Conservation (phyloP, 2,113 vertebrate species). For the Galbula dea region DNA sequence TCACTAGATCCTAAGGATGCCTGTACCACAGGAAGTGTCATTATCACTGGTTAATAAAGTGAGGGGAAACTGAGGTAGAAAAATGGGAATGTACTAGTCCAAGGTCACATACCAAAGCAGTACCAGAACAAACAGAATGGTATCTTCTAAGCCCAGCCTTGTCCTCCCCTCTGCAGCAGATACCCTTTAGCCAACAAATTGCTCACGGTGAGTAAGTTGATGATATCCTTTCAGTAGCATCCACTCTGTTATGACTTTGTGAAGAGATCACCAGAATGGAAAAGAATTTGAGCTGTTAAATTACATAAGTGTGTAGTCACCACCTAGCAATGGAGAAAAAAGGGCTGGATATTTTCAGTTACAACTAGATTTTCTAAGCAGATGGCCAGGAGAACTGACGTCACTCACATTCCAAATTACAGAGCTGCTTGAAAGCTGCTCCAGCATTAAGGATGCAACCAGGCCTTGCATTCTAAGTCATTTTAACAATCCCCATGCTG, state of each 20-base stretch:
- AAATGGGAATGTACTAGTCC: neutral
- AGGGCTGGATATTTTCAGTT: slow-evolving; percentile 69
- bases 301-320: slow-evolving; percentile 69
- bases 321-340: slow-evolving; percentile 67
- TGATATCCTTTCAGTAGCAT: neutral
- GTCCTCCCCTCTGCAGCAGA: neutral
- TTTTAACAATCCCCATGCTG: slow-evolving; percentile 5
- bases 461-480: slow-evolving; percentile 23
- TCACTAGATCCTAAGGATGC: slow-evolving; percentile 33
- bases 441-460: slow-evolving; percentile 48
- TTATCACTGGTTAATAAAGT: neutral
- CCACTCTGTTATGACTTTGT: neutral
- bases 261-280: slow-evolving; percentile 62
- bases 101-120: neutral
- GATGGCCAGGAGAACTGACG: slow-evolving; percentile 69
- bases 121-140: neutral
- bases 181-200: neutral
- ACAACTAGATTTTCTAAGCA: slow-evolving; percentile 68
- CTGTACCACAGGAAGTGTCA: neutral
- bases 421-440: slow-evolving; percentile 62
- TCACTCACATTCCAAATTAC: slow-evolving; percentile 69
- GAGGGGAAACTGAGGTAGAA: slow-evolving; percentile 33
- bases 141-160: neutral
- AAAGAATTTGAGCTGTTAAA: slow-evolving; percentile 65
- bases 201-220: neutral